phyloP scores from a whole-genome alignment of 2,888 invertebrate genomes.

The Cyclophora albipunctata region DNA sequence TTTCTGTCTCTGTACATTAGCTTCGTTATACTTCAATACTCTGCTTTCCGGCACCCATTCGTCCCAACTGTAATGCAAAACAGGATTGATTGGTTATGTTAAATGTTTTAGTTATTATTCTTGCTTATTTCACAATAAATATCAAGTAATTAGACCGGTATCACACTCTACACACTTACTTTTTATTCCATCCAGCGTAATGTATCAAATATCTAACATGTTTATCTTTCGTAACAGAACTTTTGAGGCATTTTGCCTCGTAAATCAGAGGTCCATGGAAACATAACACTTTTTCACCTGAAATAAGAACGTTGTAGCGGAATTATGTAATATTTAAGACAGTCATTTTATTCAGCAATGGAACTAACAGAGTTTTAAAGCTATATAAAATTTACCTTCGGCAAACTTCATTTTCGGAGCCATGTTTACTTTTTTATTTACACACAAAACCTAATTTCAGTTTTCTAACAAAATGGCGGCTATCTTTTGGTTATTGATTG shows the following conservation, averaged over 20 bases:
- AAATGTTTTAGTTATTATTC: background rate
- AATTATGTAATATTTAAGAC: conserved; percentile 14
- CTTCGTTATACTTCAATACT: conserved; percentile 92
- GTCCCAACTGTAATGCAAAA: conserved; percentile 80
- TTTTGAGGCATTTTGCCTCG: conserved; percentile 96
- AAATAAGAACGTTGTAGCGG: conserved; percentile 15
- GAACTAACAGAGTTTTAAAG: background rate
- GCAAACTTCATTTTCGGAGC: conserved; percentile 83
- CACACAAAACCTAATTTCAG: background rate
- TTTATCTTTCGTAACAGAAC: conserved; percentile 87
- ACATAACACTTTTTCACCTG: conserved; percentile 93
- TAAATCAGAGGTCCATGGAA: conserved; percentile 97
- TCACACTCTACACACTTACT: conserved; percentile 74
- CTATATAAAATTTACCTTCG: conserved; percentile 71
- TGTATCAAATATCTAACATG: conserved; percentile 94
- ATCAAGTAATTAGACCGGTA: too few species aligned
- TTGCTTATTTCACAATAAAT: background rate
- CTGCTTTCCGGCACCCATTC: conserved; percentile 95
- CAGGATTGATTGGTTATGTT: background rate
- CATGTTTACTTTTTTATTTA: conserved; percentile 29
- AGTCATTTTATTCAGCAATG: background rate
- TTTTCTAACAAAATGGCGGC: conserved; percentile 9
- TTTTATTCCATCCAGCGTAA: conserved; percentile 99
- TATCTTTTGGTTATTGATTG: background rate
- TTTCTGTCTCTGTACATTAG: conserved; percentile 90